phyloP scores from a whole-genome alignment of 64 coral and sea anemone species.

The Exaiptasia diaphana region DNA sequence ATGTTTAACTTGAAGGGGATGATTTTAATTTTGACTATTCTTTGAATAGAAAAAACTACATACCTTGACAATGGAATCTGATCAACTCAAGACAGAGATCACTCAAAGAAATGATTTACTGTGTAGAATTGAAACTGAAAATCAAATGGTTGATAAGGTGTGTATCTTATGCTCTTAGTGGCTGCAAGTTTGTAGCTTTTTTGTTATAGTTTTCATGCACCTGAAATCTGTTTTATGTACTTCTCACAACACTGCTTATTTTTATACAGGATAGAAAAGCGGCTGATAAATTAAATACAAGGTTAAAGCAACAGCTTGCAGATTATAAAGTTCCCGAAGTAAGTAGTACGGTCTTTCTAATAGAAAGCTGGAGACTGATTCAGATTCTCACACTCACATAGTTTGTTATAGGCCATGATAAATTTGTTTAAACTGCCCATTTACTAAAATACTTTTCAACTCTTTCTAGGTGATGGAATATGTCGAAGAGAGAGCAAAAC shows the following conservation, averaged over 20 bases:
- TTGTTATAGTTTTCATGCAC: neutral
- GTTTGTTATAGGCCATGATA: neutral
- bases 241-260: neutral
- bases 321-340: slow-evolving; percentile 99
- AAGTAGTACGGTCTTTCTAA: slow-evolving; percentile 11
- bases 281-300: slow-evolving; percentile 78
- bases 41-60: slow-evolving; percentile 87
- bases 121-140: slow-evolving; percentile 91
- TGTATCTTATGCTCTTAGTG: neutral
- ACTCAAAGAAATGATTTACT: slow-evolving; percentile 85
- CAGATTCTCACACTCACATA: neutral
- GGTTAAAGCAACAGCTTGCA: slow-evolving; percentile 79
- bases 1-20: neutral
- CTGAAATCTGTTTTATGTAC: neutral
- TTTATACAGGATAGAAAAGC: slow-evolving; percentile 67
- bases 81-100: slow-evolving; percentile 82
- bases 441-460: no score
- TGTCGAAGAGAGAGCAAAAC: slow-evolving; percentile 87
- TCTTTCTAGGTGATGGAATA: slow-evolving; percentile 86
- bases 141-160: slow-evolving; percentile 92
- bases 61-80: slow-evolving; percentile 92
- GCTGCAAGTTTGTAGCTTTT: neutral
- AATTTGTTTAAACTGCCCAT: no score
- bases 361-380: neutral
- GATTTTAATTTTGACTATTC: neutral